Evolutionary conservation across 2,797 vertebrate species (phyloP), one percentile per base, ranked within the genome.

Genomic region (Sebastes diploproa): DNA sequence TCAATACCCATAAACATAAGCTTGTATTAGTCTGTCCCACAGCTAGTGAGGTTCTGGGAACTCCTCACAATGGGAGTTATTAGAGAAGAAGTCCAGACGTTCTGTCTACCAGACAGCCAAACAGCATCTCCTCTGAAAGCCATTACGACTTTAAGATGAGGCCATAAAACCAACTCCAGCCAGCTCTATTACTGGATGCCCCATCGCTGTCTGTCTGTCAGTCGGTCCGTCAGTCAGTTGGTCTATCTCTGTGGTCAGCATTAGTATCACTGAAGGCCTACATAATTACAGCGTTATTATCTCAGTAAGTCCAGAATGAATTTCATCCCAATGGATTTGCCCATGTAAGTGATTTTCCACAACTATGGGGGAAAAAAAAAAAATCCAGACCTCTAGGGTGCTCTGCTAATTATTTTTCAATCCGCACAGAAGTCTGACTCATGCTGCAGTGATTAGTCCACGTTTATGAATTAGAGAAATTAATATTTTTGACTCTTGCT

Each of bases 91-190:
- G 87, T 50, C 79, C 85, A 91, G 90, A 91, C 88, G 50, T 80
- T 88, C 77, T 81, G 91, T 91, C 90, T 88, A 76, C 81, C 91
- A 94, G 92, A 90, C 90, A 75, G 85, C 87, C 86, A 75, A 78
- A 76, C 81, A 87, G 85, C 81, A 83, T 22, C 83, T 84, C 72
- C 78, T 87, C 84, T 89, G 80, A 92, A 92, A 92, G 86, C 93
- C 86, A 91, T 93, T 91, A 94, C 59, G 90, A 83, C 89, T 84
- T 91, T 90, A 92, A 91, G 87, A 93, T 81, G 85, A 89, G 90
- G 81, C 80, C 77, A 90, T 92, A 92, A 94, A 93, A 83, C 84
- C 82, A 78, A 81, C 71, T 81, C 38, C 83, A 88, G 87, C 85
- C 82, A 81, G 87, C 74, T 80, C 72, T 68, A 69, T 90, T 89